These are phyloP conservation scores for Dufourea novaeangliae DNA, from an alignment of 1,140 invertebrate species.

Conservation along the genomic window DNA sequence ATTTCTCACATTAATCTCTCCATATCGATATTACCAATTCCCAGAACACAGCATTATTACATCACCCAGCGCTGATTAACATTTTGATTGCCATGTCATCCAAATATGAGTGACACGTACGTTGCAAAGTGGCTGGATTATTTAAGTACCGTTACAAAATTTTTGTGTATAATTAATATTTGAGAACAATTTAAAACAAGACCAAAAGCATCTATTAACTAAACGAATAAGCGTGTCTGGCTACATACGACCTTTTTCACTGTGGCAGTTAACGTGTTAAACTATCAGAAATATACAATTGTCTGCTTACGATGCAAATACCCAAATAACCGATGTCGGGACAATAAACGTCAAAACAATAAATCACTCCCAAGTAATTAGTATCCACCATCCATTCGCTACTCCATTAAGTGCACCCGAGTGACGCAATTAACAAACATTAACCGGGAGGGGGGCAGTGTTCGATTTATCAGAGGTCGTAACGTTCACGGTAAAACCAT, in stretches of 20 bases:
- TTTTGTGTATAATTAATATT: too few species aligned
- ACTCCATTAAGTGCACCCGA: conserved; percentile 19
- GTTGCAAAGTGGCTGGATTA: too few species aligned
- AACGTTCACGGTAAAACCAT: not conserved
- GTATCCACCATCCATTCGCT: conserved; percentile 37
- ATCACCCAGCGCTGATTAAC: too few species aligned
- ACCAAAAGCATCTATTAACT: too few species aligned
- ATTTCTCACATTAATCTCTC: not conserved
- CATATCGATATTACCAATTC: not conserved
- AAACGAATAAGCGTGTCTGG: too few species aligned
- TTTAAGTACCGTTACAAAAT: too few species aligned
- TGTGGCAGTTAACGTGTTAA: too few species aligned
- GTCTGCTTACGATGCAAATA: not conserved
- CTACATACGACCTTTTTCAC: too few species aligned
- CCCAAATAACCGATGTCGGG: conserved; percentile 23
- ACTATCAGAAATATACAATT: not conserved
- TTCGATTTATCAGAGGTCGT: not conserved
- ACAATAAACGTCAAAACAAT: conserved; percentile 19
- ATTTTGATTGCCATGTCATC: too few species aligned
- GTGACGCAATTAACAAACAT: conserved; percentile 42
- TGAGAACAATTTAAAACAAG: too few species aligned
- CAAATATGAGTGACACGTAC: too few species aligned
- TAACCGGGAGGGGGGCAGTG: not conserved
- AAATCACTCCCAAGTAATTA: conserved; percentile 38
- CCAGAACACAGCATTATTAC: not conserved